These are phyloP conservation scores for Diaprepes abbreviatus DNA, from an alignment of 2,888 invertebrate genomes.

Conservation along the genomic window DNA sequence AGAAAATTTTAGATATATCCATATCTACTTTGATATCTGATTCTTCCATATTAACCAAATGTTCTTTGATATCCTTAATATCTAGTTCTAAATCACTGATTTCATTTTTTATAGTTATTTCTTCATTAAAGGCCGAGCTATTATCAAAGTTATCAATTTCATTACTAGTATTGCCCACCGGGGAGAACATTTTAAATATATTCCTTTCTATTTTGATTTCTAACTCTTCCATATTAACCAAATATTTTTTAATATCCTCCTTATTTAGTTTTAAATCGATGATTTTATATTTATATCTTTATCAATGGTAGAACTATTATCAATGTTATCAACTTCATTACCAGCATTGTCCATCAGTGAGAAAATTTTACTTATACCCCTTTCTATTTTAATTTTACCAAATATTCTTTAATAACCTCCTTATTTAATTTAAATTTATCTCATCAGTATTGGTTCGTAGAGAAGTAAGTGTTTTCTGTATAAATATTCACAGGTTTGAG, in stretches of 20 bases:
- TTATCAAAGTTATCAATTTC: slow-evolving; percentile 17
- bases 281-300: background rate
- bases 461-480: slow-evolving; percentile 5
- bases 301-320: background rate
- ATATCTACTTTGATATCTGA: background rate
- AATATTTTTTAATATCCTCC: background rate
- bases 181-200: no score
- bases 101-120: no score
- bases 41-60: background rate
- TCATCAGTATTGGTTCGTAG: slow-evolving; percentile 30
- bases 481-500: slow-evolving; percentile 51
- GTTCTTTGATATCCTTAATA: background rate
- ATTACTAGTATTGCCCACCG: slow-evolving; percentile 22
- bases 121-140: no score
- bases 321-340: slow-evolving; percentile 22
- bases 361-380: slow-evolving; percentile 24
- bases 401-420: slow-evolving; percentile 33
- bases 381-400: slow-evolving; percentile 31
- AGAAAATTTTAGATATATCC: no score
- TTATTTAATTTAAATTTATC: no score
- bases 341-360: slow-evolving; percentile 27
- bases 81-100: background rate
- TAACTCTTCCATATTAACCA: background rate
- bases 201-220: background rate
- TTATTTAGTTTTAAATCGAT: background rate